These are phyloP conservation scores for Zaprionus inermis DNA, from an alignment of 1,140 invertebrate species.

Conservation along the genomic window DNA sequence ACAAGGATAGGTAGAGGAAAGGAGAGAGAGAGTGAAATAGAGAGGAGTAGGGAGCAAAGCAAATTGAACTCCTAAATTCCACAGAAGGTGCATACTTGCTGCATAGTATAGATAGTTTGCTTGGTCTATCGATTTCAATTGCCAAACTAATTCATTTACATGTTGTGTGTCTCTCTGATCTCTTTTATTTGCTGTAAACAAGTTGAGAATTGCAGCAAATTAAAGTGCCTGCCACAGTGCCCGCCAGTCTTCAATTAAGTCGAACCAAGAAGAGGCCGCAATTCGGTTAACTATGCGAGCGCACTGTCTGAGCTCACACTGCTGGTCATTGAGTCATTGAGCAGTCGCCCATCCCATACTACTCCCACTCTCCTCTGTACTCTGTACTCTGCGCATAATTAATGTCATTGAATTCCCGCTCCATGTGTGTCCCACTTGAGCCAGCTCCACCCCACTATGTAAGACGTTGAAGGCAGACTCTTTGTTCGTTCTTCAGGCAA, in stretches of 20 bases:
- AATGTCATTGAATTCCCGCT: conserved; percentile 50
- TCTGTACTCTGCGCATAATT: conserved; percentile 31
- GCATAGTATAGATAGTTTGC: no score
- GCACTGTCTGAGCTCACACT: background rate
- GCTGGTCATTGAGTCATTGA: conserved; percentile 9
- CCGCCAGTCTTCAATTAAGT: conserved; percentile 11
- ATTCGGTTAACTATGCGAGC: conserved; percentile 2
- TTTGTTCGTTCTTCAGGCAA: conserved; percentile 51
- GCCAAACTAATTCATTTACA: background rate
- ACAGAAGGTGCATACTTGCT: no score
- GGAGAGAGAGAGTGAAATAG: background rate
- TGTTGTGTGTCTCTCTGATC: background rate
- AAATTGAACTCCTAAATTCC: no score
- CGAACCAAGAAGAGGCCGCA: background rate
- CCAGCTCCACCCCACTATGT: background rate
- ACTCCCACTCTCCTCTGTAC: background rate
- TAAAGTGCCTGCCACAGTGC: background rate
- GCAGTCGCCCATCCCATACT: background rate
- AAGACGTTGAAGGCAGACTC: conserved; percentile 37
- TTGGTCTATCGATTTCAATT: background rate
- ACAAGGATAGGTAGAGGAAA: background rate
- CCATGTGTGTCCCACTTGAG: conserved; percentile 39
- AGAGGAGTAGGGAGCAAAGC: background rate
- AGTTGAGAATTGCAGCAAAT: conserved; percentile 1
- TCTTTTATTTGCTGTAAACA: conserved; percentile 6